Evolutionary conservation across 2,888 invertebrate species (phyloP).

Genomic region (Diploptera punctata): DNA sequence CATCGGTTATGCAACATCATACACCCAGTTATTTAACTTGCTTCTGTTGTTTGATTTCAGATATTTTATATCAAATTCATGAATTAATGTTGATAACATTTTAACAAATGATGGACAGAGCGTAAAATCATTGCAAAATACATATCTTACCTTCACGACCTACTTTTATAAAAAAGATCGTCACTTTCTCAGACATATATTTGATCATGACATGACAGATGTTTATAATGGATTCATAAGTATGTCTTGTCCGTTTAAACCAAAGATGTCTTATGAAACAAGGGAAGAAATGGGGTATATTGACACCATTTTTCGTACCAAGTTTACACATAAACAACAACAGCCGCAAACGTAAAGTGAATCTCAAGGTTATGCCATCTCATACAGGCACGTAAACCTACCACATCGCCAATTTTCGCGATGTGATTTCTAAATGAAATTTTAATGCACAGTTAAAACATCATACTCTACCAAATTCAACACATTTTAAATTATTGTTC

Average conservation of each 20-base stretch:
- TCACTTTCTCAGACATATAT: conserved; percentile 40
- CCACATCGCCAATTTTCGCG: conserved; percentile 36
- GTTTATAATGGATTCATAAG: conserved; percentile 17
- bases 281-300: neutral
- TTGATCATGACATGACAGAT: conserved; percentile 38
- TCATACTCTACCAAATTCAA: neutral
- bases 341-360: conserved; percentile 36
- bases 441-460: conserved; percentile 35
- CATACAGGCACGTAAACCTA: conserved; percentile 24
- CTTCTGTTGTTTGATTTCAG: no score
- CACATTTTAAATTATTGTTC: neutral
- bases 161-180: conserved; percentile 40
- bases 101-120: no score
- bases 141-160: conserved; percentile 40
- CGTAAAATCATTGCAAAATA: conserved; percentile 35
- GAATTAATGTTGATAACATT: no score
- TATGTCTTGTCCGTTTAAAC: conserved; percentile 20
- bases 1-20: no score
- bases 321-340: conserved; percentile 39
- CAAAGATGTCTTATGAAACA: neutral
- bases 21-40: no score
- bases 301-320: conserved; percentile 16
- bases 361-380: conserved; percentile 42
- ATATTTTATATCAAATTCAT: no score
- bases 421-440: conserved; percentile 43